Conservation (phyloP, 2,113 vertebrate species). For the Rhinopomastus cyanomelas region DNA sequence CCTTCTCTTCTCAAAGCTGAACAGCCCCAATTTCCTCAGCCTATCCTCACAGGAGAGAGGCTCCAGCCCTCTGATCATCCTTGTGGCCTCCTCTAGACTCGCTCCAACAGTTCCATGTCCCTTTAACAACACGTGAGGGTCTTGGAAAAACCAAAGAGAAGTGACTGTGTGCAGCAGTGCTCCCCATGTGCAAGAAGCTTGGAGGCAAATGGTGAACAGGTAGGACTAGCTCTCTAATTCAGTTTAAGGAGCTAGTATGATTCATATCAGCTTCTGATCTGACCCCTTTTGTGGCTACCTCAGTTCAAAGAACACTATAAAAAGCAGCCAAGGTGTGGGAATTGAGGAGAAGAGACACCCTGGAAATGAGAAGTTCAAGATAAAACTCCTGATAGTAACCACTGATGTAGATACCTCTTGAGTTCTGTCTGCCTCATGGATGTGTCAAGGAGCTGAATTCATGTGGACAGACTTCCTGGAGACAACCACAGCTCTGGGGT, state of each 20-base stretch:
- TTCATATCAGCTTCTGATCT: neutral
- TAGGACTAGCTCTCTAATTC: neutral
- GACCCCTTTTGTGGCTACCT: neutral
- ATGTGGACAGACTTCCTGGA: accelerated
- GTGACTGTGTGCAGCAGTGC: neutral
- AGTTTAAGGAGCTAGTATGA: neutral
- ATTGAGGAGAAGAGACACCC: neutral
- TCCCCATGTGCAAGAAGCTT: neutral
- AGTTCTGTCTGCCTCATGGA: neutral
- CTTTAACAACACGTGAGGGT: neutral
- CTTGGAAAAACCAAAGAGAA: neutral
- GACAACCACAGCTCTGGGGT: accelerated
- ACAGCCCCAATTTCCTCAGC: no score
- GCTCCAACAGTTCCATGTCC: no score
- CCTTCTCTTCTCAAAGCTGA: no score
- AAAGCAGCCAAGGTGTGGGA: neutral
- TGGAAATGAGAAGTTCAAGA: neutral
- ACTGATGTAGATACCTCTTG: neutral
- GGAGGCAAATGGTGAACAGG: neutral
- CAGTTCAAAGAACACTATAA: neutral
- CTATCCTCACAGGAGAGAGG: no score
- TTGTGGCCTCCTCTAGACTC: no score
- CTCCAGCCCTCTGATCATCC: no score
- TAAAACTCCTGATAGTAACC: neutral
- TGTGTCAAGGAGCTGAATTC: neutral